phyloP scores from a whole-genome alignment of 2,113 vertebrate species.

The Leucosticte australis region DNA sequence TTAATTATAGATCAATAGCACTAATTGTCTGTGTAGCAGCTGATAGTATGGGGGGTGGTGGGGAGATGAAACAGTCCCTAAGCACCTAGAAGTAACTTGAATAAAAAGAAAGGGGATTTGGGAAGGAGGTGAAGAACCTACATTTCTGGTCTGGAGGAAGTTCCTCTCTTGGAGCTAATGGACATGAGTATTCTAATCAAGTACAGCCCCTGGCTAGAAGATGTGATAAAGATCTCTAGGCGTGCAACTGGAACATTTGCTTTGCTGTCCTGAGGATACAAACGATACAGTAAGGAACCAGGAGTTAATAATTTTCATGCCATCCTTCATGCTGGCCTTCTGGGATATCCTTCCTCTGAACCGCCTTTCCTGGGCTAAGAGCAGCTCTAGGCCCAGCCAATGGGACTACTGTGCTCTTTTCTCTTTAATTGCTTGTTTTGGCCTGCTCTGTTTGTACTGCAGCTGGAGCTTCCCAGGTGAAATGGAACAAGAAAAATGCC shows the following conservation, averaged over 20 bases:
- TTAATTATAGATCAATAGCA: neutral
- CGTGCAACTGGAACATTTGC: neutral
- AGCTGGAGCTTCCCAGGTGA: conserved; percentile 99
- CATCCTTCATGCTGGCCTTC: neutral
- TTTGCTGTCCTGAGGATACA: neutral
- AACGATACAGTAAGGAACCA: neutral
- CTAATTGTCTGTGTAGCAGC: neutral
- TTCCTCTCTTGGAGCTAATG: neutral
- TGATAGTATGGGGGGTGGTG: neutral
- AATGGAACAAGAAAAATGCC: conserved; percentile 94
- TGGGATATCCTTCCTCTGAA: neutral
- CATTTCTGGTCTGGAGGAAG: neutral
- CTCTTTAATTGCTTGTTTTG: neutral
- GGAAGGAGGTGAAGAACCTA: neutral
- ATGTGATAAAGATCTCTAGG: neutral
- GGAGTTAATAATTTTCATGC: neutral
- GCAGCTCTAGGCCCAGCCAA: neutral
- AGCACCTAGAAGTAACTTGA: neutral
- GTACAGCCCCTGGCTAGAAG: neutral
- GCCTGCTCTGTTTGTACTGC: conserved; percentile 12
- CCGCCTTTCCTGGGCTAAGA: neutral
- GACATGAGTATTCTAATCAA: neutral
- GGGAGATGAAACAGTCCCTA: neutral
- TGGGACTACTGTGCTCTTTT: neutral
- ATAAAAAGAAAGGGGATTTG: neutral